phyloP scores from a whole-genome alignment of 2,888 invertebrate genomes.

The Caenorhabditis angaria region DNA sequence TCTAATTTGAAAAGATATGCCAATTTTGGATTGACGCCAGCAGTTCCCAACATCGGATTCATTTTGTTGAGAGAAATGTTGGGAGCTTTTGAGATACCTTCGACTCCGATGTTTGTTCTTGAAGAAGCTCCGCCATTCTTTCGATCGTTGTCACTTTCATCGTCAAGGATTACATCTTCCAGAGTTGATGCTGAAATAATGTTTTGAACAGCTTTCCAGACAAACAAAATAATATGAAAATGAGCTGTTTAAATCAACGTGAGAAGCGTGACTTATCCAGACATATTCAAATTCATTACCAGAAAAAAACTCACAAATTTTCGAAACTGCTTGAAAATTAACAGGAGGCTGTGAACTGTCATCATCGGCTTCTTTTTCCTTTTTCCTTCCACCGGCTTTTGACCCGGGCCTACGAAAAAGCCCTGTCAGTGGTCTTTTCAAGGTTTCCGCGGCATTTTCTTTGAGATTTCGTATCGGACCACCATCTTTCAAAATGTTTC shows the following conservation, averaged over 20 bases:
- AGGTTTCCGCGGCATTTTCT: slow-evolving; percentile 46
- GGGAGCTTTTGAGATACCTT: slow-evolving; percentile 30
- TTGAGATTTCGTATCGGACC: slow-evolving; percentile 40
- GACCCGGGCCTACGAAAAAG: slow-evolving; percentile 56
- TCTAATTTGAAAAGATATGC: slow-evolving; percentile 57
- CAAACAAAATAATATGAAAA: too few species aligned
- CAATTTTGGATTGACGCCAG: slow-evolving; percentile 37
- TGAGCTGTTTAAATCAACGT: too few species aligned
- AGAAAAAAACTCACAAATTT: slow-evolving; percentile 26
- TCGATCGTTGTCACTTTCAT: slow-evolving; percentile 5
- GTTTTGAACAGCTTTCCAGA: too few species aligned
- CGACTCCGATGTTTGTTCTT: slow-evolving; percentile 7
- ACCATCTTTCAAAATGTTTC: slow-evolving; percentile 24
- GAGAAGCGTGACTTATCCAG: too few species aligned
- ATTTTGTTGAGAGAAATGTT: slow-evolving; percentile 13
- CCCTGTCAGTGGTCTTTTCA: slow-evolving; percentile 65
- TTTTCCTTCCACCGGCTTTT: slow-evolving; percentile 26
- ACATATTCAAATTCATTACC: too few species aligned
- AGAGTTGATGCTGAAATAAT: slow-evolving; percentile 34
- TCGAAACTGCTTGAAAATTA: slow-evolving; percentile 17
- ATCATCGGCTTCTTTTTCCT: slow-evolving; percentile 33
- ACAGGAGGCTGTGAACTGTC: slow-evolving; percentile 31
- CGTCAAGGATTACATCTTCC: slow-evolving; percentile 27
- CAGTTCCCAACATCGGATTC: slow-evolving; percentile 37
- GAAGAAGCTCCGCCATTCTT: neutral